Conservation (phyloP, 2,113 vertebrate genomes). For the Clinocottus analis region DNA sequence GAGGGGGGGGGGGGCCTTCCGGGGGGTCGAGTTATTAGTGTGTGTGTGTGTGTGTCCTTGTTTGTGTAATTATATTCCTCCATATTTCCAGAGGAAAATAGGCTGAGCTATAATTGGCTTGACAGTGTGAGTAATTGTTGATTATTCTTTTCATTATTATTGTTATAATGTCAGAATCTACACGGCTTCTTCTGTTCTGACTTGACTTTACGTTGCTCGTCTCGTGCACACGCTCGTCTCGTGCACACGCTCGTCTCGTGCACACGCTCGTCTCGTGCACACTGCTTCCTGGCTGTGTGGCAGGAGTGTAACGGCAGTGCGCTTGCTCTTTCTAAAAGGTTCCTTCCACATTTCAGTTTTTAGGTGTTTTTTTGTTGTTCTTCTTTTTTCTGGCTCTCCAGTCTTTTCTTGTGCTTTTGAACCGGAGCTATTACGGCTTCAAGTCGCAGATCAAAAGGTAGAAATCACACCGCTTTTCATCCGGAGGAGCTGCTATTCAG, state of each 20-base stretch:
- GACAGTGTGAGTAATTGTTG: slow-evolving; percentile 68
- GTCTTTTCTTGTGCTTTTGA: slow-evolving; percentile 64
- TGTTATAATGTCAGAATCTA: slow-evolving; percentile 48
- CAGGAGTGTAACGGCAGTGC: too few species aligned
- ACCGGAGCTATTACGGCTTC: slow-evolving; percentile 60
- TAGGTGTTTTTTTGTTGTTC: neutral
- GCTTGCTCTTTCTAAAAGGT: slow-evolving; percentile 60
- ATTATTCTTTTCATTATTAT: slow-evolving; percentile 56
- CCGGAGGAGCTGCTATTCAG: slow-evolving; percentile 68
- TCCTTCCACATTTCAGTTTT: slow-evolving; percentile 36
- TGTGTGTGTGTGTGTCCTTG: slow-evolving; percentile 50
- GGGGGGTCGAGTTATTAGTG: slow-evolving; percentile 68
- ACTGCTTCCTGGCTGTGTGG: too few species aligned
- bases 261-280: too few species aligned
- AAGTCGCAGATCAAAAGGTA: slow-evolving; percentile 74
- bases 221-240: too few species aligned
- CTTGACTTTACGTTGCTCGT: slow-evolving; percentile 19
- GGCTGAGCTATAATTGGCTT: slow-evolving; percentile 80
- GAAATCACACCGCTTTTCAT: slow-evolving; percentile 72
- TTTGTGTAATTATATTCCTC: slow-evolving; percentile 75
- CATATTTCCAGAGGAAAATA: slow-evolving; percentile 69
- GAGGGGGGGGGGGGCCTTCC: slow-evolving; percentile 49
- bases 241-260: too few species aligned
- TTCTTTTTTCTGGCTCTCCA: slow-evolving; percentile 44
- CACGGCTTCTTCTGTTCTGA: neutral